Conservation (phyloP, 2,113 vertebrate genomes). For the Actinemys pallida region DNA sequence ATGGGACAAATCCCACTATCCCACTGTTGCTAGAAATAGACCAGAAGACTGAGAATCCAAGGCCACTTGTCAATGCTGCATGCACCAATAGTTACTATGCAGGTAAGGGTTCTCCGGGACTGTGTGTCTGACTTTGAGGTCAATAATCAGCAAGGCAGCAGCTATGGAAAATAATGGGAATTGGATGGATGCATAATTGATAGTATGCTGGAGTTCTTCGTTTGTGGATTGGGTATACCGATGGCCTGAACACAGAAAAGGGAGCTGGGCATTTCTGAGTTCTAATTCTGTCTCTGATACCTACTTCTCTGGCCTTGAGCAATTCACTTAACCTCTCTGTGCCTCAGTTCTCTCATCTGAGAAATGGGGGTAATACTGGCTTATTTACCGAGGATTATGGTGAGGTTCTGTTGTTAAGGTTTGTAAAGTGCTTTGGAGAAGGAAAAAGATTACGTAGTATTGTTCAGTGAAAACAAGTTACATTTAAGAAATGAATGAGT, state of each 20-base stretch:
- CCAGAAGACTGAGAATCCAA: conserved; percentile 81
- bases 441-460: neutral
- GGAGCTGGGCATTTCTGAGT: neutral
- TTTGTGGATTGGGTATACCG: neutral
- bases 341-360: neutral
- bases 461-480: neutral
- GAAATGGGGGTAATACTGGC: neutral
- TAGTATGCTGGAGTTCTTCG: neutral
- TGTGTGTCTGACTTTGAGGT: neutral
- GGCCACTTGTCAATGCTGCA: conserved; percentile 84
- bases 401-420: neutral
- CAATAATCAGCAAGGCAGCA: neutral
- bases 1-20: conserved; percentile 86
- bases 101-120: conserved; percentile 73
- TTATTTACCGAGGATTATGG: neutral
- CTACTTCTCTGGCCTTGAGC: neutral
- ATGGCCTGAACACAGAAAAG: neutral
- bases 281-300: neutral
- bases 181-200: neutral
- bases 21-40: conserved; percentile 86
- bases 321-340: neutral
- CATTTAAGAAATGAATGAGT: neutral
- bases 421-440: neutral
- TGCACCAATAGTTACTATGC: conserved; percentile 87
- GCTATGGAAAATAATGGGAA: neutral